phyloP scores from a whole-genome alignment of 2,113 vertebrate species.

The Prochilodus magdalenae region DNA sequence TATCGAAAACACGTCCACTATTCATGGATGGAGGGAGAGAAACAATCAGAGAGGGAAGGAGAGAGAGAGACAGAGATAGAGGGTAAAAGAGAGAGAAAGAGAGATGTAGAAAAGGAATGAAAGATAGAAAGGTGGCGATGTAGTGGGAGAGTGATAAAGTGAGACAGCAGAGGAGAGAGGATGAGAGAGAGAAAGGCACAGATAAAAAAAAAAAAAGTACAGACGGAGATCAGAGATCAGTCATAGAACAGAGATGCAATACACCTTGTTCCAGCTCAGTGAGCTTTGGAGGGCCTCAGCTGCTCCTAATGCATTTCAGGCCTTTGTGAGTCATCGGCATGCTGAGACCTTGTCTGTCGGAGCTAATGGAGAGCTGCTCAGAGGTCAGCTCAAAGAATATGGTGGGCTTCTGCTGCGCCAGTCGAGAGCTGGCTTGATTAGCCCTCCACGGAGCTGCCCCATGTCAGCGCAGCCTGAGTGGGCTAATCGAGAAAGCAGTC shows the following conservation, averaged over 20 bases:
- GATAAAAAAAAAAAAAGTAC: neutral
- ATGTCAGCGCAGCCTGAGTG: slow-evolving; percentile 4
- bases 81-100: too few relatives aligned
- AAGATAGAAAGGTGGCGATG: too few relatives aligned
- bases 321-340: slow-evolving; percentile 21
- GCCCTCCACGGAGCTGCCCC: slow-evolving; percentile 21
- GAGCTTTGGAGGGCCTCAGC: slow-evolving; percentile 2
- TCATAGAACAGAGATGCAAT: slow-evolving; percentile 30
- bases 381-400: slow-evolving; percentile 47
- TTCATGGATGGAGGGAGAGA: too few relatives aligned
- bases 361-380: slow-evolving; percentile 42
- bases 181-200: neutral
- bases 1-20: too few relatives aligned
- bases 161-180: neutral
- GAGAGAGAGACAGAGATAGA: too few relatives aligned
- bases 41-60: too few relatives aligned
- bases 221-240: slow-evolving; percentile 11
- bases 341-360: slow-evolving; percentile 19
- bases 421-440: neutral
- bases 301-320: slow-evolving; percentile 15
- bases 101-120: too few relatives aligned
- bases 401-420: slow-evolving; percentile 5
- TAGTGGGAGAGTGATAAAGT: too few relatives aligned
- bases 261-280: slow-evolving; percentile 25
- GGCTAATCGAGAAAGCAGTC: slow-evolving; percentile 29